These are phyloP conservation scores for Myotis planiceps DNA, from an alignment of 2,797 vertebrate species.

Conservation along the genomic window DNA sequence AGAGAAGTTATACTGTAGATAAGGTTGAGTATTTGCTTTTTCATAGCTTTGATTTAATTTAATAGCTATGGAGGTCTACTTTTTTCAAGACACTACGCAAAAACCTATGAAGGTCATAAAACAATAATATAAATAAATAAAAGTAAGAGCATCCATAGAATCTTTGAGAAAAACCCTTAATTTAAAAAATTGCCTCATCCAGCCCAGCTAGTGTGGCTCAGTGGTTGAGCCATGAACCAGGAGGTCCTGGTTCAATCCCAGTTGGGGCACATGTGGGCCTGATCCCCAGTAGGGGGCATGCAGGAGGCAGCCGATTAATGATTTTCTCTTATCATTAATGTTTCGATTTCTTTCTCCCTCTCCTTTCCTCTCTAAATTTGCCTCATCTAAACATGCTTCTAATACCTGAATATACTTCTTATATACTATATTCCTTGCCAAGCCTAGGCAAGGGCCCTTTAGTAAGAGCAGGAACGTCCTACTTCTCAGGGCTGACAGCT, in stretches of 20 bases:
- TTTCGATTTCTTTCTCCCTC: no score
- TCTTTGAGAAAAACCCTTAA: not conserved
- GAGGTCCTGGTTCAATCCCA: no score
- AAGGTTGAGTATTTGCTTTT: not conserved
- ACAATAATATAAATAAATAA: not conserved
- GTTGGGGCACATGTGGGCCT: no score
- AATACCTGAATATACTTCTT: not conserved
- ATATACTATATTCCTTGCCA: not conserved
- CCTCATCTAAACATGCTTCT: not conserved
- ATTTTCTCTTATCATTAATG: no score
- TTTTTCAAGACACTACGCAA: not conserved
- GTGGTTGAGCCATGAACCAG: no score
- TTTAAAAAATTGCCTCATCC: constrained; percentile 15
- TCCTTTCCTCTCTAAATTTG: not conserved
- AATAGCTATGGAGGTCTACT: not conserved
- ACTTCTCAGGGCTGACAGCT: not conserved
- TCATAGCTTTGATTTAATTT: constrained; percentile 8
- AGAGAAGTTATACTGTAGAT: not conserved
- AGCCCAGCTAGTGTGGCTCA: no score
- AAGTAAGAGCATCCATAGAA: not conserved
- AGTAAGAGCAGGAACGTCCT: not conserved
- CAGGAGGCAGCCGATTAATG: no score
- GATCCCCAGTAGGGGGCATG: no score
- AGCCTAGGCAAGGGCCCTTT: not conserved
- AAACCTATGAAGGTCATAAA: not conserved